Evolutionary conservation across 2,797 vertebrate genomes (phyloP), one percentile per base, ranked within the genome.

Genomic region (Rhodeus uyekii): DNA sequence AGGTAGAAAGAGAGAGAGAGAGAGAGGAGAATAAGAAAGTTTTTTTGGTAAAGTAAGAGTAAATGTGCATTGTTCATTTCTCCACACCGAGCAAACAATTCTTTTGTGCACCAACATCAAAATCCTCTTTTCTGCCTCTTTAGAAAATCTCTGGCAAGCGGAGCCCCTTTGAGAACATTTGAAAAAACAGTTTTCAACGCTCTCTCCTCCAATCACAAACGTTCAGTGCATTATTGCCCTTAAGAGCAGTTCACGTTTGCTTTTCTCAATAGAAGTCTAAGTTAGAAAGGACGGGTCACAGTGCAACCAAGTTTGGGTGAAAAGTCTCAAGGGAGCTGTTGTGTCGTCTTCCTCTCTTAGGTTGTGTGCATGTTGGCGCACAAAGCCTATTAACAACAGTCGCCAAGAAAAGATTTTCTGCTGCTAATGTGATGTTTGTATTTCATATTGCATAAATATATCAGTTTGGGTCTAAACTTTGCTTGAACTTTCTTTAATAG

Each of bases 51-150:
- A 83, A 81, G 34, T 73, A 32, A 29, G n/a, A 61, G 34, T 83
- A 77, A 80, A 83, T 64, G 60, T 87, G 61, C 48, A 24, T 46
- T 38, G 46, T 46, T 6, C 29, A 60, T 69, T 68, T 78, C 69
- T 18, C 34, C 3, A 74, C 29, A 16, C 27, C 58, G 27, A 60
- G 67, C 67, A 67, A 81, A 83, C 44, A 71, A 68, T 34, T 46
- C 9, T 55, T 42, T 77, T 81, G 38, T 58, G 29, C 9, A n/a
- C 8, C 63, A 27, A 53, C 68, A 4, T 39, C 18, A 50, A 82
- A 85, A 85, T 79, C 78, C 69, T 7, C 61, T 77, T 64, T 76
- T 79, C 75, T n/a, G 34, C 81, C 63, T 68, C 69, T 78, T 76
- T 76, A 32, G 79, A 48, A 85, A 27, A 60, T 81, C 81, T 63